A percentile compares a stretch with the other conserved stretches of the same genome.
Evolutionary conservation across 2,113 vertebrate species (phyloP).

Genomic region (Struthio camelus): DNA sequence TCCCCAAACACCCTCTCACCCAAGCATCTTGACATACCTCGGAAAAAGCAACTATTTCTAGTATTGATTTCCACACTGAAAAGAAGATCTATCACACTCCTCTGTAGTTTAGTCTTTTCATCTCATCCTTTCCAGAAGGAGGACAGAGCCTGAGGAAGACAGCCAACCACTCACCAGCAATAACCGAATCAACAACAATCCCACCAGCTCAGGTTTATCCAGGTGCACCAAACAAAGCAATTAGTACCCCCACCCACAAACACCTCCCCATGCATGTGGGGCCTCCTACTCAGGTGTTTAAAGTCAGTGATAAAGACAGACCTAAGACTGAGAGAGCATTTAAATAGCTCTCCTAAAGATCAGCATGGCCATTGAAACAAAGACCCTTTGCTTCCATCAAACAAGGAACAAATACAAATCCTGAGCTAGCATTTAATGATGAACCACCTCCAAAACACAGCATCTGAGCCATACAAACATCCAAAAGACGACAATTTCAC

Average conservation of each 20-base stretch:
- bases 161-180: accelerated
- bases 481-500: neutral
- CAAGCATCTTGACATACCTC: neutral
- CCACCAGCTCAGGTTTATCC: neutral
- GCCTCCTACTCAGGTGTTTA: neutral
- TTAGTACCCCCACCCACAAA: neutral
- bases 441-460: accelerated
- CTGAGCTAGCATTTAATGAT: accelerated
- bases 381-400: neutral
- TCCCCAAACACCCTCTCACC: neutral
- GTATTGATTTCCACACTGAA: neutral
- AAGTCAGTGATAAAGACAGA: neutral
- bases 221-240: neutral
- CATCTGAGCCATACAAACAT: accelerated
- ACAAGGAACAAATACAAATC: no score
- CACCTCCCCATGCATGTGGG: neutral
- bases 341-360: neutral
- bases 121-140: neutral
- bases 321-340: accelerated
- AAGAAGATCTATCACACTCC: neutral
- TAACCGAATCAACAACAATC: neutral
- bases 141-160: accelerated
- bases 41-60: neutral
- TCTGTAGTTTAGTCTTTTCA: neutral
- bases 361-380: accelerated